Evolutionary conservation across 2,113 vertebrate species (phyloP).

Genomic region (Nerophis lumbriciformis): DNA sequence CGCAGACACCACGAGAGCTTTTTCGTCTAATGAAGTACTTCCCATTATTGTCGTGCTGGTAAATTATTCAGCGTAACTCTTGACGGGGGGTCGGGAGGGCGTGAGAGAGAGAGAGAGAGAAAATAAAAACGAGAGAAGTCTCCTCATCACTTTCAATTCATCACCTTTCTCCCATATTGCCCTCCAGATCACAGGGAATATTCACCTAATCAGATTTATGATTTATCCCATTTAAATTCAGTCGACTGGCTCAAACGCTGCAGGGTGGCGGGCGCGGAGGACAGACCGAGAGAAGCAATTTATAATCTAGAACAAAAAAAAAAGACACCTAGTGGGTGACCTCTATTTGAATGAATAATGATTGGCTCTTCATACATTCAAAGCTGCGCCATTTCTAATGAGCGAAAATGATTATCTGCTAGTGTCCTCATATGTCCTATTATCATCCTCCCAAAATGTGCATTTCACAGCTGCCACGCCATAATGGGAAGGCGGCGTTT

Average conservation of each 20-base stretch:
- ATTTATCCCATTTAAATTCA: slow-evolving; percentile 76
- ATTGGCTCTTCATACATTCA: slow-evolving; percentile 58
- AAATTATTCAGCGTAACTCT: slow-evolving; percentile 67
- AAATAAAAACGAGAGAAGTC: slow-evolving; percentile 53
- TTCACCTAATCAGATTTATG: slow-evolving; percentile 72
- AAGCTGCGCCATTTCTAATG: slow-evolving; percentile 59
- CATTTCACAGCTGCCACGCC: slow-evolving; percentile 13
- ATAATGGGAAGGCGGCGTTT: not conserved
- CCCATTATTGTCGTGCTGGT: slow-evolving; percentile 51
- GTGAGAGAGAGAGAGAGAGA: slow-evolving; percentile 8
- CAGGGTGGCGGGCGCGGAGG: slow-evolving; percentile 41
- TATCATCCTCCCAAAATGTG: slow-evolving; percentile 10
- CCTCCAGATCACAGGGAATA: slow-evolving; percentile 70
- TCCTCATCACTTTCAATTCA: slow-evolving; percentile 65
- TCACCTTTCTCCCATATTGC: slow-evolving; percentile 59
- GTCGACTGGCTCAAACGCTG: slow-evolving; percentile 59
- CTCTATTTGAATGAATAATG: slow-evolving; percentile 71
- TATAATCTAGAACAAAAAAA: slow-evolving; percentile 38
- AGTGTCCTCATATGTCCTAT: slow-evolving; percentile 25
- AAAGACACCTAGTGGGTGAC: slow-evolving; percentile 57
- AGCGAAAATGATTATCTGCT: slow-evolving; percentile 58
- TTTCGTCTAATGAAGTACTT: slow-evolving; percentile 54
- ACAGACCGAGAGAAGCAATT: slow-evolving; percentile 45
- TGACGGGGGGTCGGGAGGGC: slow-evolving; percentile 25
- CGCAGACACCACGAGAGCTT: slow-evolving; percentile 45